These are phyloP conservation scores for Nannospalax galili DNA, from an alignment of 2,113 vertebrate species.

Conservation along the genomic window DNA sequence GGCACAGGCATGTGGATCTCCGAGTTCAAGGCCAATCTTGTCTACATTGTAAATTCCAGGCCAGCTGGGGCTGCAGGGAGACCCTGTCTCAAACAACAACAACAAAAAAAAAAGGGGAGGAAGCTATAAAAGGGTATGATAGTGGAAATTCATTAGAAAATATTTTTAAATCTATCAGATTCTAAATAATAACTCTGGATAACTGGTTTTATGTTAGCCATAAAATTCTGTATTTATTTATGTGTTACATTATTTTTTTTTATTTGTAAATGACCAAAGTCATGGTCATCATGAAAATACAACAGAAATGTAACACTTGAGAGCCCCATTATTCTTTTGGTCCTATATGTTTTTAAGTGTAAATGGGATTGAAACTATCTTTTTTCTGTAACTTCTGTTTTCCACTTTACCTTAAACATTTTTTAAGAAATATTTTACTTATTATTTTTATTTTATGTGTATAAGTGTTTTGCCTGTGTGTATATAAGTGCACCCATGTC, in stretches of 20 bases:
- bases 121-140: not conserved
- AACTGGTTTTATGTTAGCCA: not conserved
- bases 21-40: too few relatives aligned
- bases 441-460: too few relatives aligned
- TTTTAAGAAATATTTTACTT: too few relatives aligned
- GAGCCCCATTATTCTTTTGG: not conserved
- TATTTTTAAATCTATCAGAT: slow-evolving; percentile 32
- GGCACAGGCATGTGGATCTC: too few relatives aligned
- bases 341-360: not conserved
- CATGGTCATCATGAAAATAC: slow-evolving; percentile 8
- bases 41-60: too few relatives aligned
- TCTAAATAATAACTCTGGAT: not conserved
- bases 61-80: too few relatives aligned
- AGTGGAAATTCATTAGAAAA: slow-evolving; percentile 8
- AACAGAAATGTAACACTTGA: slow-evolving; percentile 11
- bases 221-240: not conserved
- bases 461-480: too few relatives aligned
- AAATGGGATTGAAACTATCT: not conserved
- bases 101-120: too few relatives aligned
- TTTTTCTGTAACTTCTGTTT: not conserved
- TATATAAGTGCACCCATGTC: too few relatives aligned
- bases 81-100: too few relatives aligned
- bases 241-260: not conserved
- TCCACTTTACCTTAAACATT: not conserved
- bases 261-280: slow-evolving; percentile 11